Base-by-base conservation (phyloP, 2,113 vertebrate genomes). In the Machaerirhynchus nigripectus region DNA sequence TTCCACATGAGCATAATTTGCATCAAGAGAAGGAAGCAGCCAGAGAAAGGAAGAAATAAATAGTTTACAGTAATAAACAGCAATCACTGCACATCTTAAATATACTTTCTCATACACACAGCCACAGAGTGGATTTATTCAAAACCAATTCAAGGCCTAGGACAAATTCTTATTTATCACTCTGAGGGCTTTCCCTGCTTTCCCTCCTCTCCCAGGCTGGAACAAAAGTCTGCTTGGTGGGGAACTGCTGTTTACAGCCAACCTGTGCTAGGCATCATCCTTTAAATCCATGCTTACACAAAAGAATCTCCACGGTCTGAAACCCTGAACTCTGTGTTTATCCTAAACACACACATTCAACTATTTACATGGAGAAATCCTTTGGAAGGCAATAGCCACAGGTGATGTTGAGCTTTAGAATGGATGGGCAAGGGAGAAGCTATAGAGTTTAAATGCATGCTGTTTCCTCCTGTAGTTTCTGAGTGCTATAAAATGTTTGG, bases 1-100 rank as follows among this genome's bases (percentile, higher is more conserved):
- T 95, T 95, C 89, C 78, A 90, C 74, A 74, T 64, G 75, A 92
- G 74, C 84, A 81, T 93, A 96, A 97, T 96, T 96, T 97, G 93
- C 7, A 0, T 89, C 92, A 89, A 69, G 65, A 89, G 11, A 84
- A 74, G 50, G 67, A 92, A 81, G 15, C 55, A 88, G 77, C 21
- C 69, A 61, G 79, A 84, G 53, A 92, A 82, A 83, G 57, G 26
- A 84, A 88, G 35, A 93, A 42, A 88, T 90, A 91, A 95, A 96
- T 96, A 92, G 95, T 95, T 96, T 94, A 60, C 22, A 80, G 7
- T 76, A 87, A 93, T 67, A 92, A 95, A 63, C 6, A 53, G 30
- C 16, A 52, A 40, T 71, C 60, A 81, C 24, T 53, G 44, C 5
- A 2, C 2, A 2, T 78, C 83, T 92, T 84, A 92, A 96, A 92